phyloP scores from a whole-genome alignment of 2,797 vertebrate genomes.

The Diceros bicornis region DNA sequence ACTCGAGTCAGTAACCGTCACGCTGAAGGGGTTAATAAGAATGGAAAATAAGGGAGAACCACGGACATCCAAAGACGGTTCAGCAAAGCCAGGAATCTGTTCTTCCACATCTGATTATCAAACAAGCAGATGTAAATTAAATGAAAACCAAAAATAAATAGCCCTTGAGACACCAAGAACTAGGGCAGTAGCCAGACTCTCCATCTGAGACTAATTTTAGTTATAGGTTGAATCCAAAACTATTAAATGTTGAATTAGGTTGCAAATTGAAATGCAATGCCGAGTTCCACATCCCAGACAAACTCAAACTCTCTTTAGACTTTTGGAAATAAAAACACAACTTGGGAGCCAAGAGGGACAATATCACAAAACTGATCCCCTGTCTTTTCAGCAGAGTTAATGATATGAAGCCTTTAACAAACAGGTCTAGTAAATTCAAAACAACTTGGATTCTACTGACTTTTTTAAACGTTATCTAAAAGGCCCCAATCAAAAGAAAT shows the following conservation, averaged over 20 bases:
- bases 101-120: neutral
- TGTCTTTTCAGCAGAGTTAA: neutral
- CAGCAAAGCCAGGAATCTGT: neutral
- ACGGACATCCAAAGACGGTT: fast-evolving
- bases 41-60: neutral
- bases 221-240: neutral
- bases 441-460: neutral
- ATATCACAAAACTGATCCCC: neutral
- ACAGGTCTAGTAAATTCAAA: neutral
- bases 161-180: neutral
- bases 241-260: neutral
- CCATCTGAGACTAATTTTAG: neutral
- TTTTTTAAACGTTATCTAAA: neutral
- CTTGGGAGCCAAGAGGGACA: neutral
- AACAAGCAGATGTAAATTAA: neutral
- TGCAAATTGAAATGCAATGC: slow-evolving; percentile 42
- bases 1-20: neutral
- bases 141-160: neutral
- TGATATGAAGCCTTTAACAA: neutral
- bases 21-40: fast-evolving
- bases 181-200: neutral
- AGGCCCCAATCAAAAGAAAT: neutral
- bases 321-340: slow-evolving; percentile 10
- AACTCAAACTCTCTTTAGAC: neutral
- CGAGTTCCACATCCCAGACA: neutral